Conservation (phyloP, 2,888 invertebrate genomes). For the Melipona bicolor region DNA sequence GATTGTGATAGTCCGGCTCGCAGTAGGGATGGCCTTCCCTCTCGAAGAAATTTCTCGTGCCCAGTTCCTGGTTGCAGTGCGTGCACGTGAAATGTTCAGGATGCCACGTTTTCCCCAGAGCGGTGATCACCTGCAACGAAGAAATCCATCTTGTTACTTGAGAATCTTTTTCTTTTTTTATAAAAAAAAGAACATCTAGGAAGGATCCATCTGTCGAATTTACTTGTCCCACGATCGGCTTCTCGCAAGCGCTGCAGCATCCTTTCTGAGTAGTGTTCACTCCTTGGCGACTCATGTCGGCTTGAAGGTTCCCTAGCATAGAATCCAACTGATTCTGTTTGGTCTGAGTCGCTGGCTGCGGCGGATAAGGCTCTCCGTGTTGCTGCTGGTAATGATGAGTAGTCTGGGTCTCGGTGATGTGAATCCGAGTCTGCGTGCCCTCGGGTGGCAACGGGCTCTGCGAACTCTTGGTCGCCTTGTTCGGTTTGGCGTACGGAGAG, state of each 20-base stretch:
- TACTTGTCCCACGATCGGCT: conserved; percentile 99
- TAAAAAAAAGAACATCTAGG: too few species aligned
- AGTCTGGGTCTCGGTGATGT: conserved; percentile 81
- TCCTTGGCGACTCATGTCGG: conserved; percentile 99
- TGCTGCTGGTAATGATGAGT: conserved; percentile 82
- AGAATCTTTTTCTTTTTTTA: too few species aligned
- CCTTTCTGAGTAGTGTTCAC: conserved; percentile 99
- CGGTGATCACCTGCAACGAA: conserved; percentile 93
- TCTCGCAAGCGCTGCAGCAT: conserved; percentile 99
- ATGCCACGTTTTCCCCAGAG: conserved; percentile 99
- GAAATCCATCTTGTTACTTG: not conserved
- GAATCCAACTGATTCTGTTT: conserved; percentile 91
- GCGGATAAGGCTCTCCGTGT: conserved; percentile 82
- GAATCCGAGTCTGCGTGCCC: conserved; percentile 78
- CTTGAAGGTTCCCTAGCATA: conserved; percentile 97
- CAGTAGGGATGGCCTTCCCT: conserved; percentile 98
- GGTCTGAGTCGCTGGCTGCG: conserved; percentile 82
- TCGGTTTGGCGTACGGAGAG: conserved; percentile 89
- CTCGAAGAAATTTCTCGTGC: conserved; percentile 99
- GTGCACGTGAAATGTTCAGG: conserved; percentile 99
- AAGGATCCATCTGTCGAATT: conserved; percentile 1
- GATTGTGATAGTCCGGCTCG: conserved; percentile 98
- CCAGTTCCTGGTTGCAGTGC: conserved; percentile 98
- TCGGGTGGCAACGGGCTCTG: conserved; percentile 85
- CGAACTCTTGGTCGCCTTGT: conserved; percentile 86